Evolutionary conservation across 2,797 vertebrate species (phyloP).

Genomic region (Garrulus glandarius): DNA sequence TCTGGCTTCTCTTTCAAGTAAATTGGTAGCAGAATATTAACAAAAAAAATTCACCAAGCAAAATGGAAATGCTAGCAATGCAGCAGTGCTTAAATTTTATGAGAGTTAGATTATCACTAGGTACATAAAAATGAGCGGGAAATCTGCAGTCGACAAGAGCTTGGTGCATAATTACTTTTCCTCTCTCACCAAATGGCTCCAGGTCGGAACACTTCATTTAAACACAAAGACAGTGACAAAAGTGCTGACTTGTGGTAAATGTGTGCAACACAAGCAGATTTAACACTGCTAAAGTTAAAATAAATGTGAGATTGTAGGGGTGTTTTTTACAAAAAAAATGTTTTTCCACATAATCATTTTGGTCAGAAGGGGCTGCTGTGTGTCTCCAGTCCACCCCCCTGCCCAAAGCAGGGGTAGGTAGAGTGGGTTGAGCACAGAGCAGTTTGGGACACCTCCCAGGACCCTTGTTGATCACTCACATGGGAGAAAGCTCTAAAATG

Average conservation of each 20-base stretch:
- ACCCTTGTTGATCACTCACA: fast-evolving
- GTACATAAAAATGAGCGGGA: conserved; percentile 65
- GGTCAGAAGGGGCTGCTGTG: neutral
- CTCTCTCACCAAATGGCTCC: conserved; percentile 50
- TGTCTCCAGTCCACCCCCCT: neutral
- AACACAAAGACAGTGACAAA: conserved; percentile 59
- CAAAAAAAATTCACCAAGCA: conserved; percentile 47
- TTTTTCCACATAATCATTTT: neutral
- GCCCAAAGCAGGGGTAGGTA: neutral
- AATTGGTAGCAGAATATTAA: conserved; percentile 48
- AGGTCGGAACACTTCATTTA: conserved; percentile 55
- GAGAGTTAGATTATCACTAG: conserved; percentile 66
- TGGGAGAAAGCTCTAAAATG: fast-evolving
- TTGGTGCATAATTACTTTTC: conserved; percentile 53
- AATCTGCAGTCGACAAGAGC: conserved; percentile 54
- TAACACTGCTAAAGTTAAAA: neutral
- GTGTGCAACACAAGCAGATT: conserved; percentile 1
- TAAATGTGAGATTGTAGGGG: neutral
- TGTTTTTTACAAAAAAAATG: neutral
- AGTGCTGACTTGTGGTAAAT: conserved; percentile 49
- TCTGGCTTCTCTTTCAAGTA: conserved; percentile 45
- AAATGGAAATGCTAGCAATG: conserved; percentile 66
- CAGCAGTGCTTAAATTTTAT: conserved; percentile 71
- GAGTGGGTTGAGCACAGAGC: neutral
- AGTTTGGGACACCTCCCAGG: neutral